These are phyloP conservation scores for Drymonia ruficornis DNA, from an alignment of 2,888 invertebrate species.

Conservation along the genomic window DNA sequence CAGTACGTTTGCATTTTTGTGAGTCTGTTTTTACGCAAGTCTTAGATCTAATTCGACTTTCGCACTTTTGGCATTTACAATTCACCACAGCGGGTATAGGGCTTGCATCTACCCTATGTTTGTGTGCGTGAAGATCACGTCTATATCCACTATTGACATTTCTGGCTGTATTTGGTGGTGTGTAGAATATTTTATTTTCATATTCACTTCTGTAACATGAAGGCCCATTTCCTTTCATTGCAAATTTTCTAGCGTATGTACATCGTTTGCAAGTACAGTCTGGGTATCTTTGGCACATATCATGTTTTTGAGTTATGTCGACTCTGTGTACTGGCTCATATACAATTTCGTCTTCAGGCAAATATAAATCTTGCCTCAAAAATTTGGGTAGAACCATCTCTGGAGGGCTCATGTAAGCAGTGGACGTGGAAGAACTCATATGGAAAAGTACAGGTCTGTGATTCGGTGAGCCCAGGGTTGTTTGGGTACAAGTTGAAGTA, in stretches of 20 bases:
- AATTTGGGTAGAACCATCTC: constrained; percentile 69
- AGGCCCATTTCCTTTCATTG: constrained; percentile 21
- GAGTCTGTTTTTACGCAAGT: constrained; percentile 21
- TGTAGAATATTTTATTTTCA: constrained; percentile 25
- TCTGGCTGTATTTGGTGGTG: constrained; percentile 61
- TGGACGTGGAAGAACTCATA: constrained; percentile 80
- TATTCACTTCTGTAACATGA: constrained; percentile 18
- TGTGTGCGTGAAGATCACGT: constrained; percentile 16
- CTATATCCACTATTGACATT: constrained; percentile 28
- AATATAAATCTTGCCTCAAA: constrained; percentile 47
- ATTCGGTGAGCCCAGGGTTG: constrained; percentile 59
- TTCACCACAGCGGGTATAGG: constrained; percentile 19
- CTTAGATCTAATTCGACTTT: constrained; percentile 12
- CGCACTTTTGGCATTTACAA: constrained; percentile 39
- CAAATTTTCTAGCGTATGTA: constrained; percentile 30
- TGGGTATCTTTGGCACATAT: constrained; percentile 35
- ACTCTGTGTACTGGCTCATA: constrained; percentile 39
- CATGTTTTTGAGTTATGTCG: constrained; percentile 27
- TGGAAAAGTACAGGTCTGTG: constrained; percentile 64
- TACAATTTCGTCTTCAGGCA: constrained; percentile 42
- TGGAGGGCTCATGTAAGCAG: constrained; percentile 81
- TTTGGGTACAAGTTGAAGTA: constrained; percentile 72
- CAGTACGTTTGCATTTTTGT: constrained; percentile 34
- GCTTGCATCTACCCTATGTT: constrained; percentile 17
- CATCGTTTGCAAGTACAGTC: constrained; percentile 52